Percentiles rank a stretch among this genome's conserved stretches.
Evolutionary conservation across 2,113 vertebrate genomes (phyloP).

Genomic region (Rostratula benghalensis): DNA sequence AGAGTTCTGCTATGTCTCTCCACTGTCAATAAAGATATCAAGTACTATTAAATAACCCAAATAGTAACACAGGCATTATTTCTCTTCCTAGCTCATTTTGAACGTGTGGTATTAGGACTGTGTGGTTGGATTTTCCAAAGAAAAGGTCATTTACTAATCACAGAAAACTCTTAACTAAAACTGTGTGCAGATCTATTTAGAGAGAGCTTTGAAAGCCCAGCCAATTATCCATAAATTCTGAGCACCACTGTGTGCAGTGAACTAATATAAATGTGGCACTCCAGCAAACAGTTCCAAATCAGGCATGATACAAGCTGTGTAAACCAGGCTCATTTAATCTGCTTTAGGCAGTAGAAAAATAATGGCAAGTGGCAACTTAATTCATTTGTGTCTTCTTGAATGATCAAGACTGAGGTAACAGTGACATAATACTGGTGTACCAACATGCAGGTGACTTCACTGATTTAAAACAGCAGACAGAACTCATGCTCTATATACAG

Average conservation of each 20-base stretch:
- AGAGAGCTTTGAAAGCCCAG: neutral
- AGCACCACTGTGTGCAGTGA: neutral
- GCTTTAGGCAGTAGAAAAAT: neutral
- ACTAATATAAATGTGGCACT: neutral
- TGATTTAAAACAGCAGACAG: neutral
- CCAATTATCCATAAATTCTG: neutral
- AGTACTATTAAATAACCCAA: neutral
- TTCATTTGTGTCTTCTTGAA: neutral
- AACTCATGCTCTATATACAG: neutral
- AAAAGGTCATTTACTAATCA: neutral
- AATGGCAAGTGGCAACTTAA: conserved; percentile 9
- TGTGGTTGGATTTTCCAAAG: neutral
- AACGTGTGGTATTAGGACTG: neutral
- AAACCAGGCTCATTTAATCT: neutral
- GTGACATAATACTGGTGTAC: neutral
- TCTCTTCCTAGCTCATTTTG: neutral
- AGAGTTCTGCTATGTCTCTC: neutral
- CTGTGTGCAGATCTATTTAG: neutral
- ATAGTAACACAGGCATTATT: neutral
- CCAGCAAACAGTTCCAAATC: neutral
- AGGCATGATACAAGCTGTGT: neutral
- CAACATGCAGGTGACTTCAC: neutral
- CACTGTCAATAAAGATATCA: neutral
- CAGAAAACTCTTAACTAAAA: neutral
- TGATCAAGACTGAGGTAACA: neutral